Evolutionary conservation across 2,888 invertebrate species (phyloP), one percentile per base, ranked within the genome.

Genomic region (Bembecia ichneumoniformis): DNA sequence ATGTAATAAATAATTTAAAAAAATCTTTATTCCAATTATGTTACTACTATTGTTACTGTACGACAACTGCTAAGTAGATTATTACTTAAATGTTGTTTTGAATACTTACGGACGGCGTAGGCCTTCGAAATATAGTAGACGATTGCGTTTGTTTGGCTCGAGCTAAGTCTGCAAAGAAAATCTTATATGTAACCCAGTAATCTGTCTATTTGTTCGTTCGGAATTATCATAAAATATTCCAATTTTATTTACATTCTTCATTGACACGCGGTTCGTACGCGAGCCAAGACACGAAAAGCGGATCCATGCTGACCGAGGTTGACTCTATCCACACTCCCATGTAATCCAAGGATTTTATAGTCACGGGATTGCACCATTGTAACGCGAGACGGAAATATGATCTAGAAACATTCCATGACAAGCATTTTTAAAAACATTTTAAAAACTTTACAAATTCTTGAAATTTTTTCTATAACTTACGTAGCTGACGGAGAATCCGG

Each of bases 271-370:
- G 80, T 15, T 76, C 75, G 68, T 92, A 93, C 1, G 89, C 78
- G n/a, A 93, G 70, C 90, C 91, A 93, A 43, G 88, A 81, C 48
- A 90, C 83, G 10, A 93, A 67, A n/a, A 92, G 71, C 0, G 92
- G 92, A 70, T 93, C 92, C 1, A 92, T 62, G 35, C 74, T 67
- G 3, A 77, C 9, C 0, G 78, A 76, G 0, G 68, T 60, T 0
- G 81, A 71, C 48, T 82, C 77, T 2, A 74, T 60, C 76, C 77
- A 78, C 1, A 77, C 3, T 11, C 78, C 79, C 0, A 73, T 13
- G 55, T 77, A 84, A 49, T 84, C 82, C 16, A 80, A 48, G 0
- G 68, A 58, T 14, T 55, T 55, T 0, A 60, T 43, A 1, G 49
- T 35, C 1, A 55, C 54, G 13, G 49, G 47, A 1, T 52, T 45